Evolutionary conservation across 1,140 invertebrate species (phyloP).

Genomic region (Holotrichia oblita): DNA sequence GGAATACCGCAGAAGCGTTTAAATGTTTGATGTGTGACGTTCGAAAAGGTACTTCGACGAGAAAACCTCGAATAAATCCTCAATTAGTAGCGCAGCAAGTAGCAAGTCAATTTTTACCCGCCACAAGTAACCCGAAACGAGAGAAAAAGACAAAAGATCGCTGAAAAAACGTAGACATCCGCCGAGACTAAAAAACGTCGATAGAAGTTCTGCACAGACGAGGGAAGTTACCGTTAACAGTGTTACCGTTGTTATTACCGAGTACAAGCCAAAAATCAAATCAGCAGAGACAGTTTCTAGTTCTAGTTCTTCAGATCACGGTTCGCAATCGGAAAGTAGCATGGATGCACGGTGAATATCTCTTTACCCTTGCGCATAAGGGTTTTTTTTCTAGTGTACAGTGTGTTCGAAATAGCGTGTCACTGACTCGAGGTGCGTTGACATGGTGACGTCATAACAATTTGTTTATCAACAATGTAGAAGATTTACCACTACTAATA

Average conservation of each 20-base stretch:
- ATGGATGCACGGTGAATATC: constrained; percentile 65
- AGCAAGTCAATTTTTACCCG: constrained; percentile 76
- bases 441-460: constrained; percentile 30
- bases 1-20: constrained; percentile 97
- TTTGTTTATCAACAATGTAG: constrained; percentile 33
- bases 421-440: constrained; percentile 25
- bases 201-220: constrained; percentile 86
- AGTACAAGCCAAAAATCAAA: constrained; percentile 89
- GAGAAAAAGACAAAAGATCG: constrained; percentile 68
- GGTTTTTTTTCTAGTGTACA: constrained; percentile 19
- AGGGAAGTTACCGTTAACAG: constrained; percentile 96
- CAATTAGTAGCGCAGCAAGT: constrained; percentile 94
- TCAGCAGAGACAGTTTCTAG: constrained; percentile 67
- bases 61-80: constrained; percentile 93
- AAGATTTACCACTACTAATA: neutral
- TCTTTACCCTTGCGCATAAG: constrained; percentile 37
- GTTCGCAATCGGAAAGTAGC: constrained; percentile 71
- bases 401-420: constrained; percentile 27
- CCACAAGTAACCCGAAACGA: constrained; percentile 67
- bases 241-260: constrained; percentile 95
- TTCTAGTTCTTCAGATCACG: constrained; percentile 69
- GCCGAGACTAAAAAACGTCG: constrained; percentile 89
- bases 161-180: constrained; percentile 69
- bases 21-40: constrained; percentile 99
- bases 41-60: constrained; percentile 89